These are phyloP conservation scores for Cacoxenus indagator DNA, from an alignment of 2,888 invertebrate genomes.

Conservation along the genomic window DNA sequence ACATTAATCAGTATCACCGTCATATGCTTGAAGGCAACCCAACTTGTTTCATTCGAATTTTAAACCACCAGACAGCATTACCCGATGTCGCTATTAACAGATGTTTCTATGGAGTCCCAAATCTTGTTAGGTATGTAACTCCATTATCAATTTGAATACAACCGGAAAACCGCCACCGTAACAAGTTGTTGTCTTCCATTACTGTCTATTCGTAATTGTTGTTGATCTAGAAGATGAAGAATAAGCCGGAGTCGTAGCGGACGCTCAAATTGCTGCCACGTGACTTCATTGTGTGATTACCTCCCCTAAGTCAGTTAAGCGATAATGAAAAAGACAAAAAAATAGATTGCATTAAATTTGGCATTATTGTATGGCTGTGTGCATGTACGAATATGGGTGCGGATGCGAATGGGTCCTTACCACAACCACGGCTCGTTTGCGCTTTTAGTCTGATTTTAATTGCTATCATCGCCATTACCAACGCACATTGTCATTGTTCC, in stretches of 20 bases:
- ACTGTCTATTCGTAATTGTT: conserved; percentile 33
- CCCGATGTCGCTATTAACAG: conserved; percentile 13
- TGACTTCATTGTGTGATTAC: conserved; percentile 67
- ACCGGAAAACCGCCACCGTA: not conserved
- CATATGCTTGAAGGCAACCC: conserved; percentile 48
- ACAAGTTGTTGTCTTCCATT: conserved; percentile 51
- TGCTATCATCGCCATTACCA: not conserved
- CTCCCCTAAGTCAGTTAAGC: conserved; percentile 39
- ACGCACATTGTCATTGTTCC: not conserved
- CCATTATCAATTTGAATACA: conserved; percentile 41
- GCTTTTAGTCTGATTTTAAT: conserved; percentile 54
- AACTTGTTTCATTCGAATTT: conserved; percentile 58
- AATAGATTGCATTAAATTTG: conserved; percentile 70
- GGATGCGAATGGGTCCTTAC: conserved; percentile 29
- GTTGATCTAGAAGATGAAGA: conserved; percentile 20
- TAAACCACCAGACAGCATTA: conserved; percentile 14
- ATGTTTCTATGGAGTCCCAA: conserved; percentile 27
- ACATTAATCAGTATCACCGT: conserved; percentile 47
- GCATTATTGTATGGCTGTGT: conserved; percentile 45
- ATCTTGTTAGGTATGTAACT: conserved; percentile 36
- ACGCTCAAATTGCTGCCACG: conserved; percentile 70
- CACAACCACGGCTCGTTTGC: conserved; percentile 27
- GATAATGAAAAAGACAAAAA: conserved; percentile 62
- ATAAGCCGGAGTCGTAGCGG: conserved; percentile 48
- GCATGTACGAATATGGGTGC: conserved; percentile 27